Base-by-base conservation (phyloP, 2,888 invertebrate genomes). In the Microplitis deprimator region DNA sequence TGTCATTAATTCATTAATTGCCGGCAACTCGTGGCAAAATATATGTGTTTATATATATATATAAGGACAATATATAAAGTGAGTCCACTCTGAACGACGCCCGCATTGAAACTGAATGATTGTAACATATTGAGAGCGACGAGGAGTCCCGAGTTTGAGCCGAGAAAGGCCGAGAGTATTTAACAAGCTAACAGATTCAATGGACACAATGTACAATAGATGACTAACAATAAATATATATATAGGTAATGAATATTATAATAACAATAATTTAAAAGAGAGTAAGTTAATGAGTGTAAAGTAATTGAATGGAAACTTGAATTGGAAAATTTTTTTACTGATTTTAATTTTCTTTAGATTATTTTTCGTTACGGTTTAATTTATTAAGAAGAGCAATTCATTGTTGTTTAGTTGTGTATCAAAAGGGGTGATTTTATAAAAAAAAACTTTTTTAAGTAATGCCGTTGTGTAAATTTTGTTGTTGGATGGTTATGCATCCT, bases 41-140 rank as follows among this genome's bases (percentile, higher is more conserved):
- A 29, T 29, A 29, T 29, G 29, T 29, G 29, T 29, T 4, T 29
- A 50, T 50, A 50, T 50, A 50, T 50, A 50, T 13, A 50, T 50
- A 77, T 80, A 77, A 73, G 59, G 61, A 72, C 68, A 68, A 39
- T n/a, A 10, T 40, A 59, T 74, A 75, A 72, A 81, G 74, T n/a
- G 81, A 81, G 78, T 82, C 81, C 79, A 80, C 80, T 75, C 82
- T 76, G 81, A 81, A 81, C 84, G 81, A 79, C 86, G 84, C 83
- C 83, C 85, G 82, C 83, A 85, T 83, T 81, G 80, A 82, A 80
- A 82, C 81, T 82, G 81, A 81, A 76, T 80, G 81, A 80, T 77
- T 78, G 78, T 29, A 59, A 39, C 60, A 41, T 73, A 76, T 76
- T 65, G 76, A 41, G 68, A n/a, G 68, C 59, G 40, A 20, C 73